phyloP scores from a whole-genome alignment of 2,113 vertebrate genomes.

The Pycnonotus jocosus region DNA sequence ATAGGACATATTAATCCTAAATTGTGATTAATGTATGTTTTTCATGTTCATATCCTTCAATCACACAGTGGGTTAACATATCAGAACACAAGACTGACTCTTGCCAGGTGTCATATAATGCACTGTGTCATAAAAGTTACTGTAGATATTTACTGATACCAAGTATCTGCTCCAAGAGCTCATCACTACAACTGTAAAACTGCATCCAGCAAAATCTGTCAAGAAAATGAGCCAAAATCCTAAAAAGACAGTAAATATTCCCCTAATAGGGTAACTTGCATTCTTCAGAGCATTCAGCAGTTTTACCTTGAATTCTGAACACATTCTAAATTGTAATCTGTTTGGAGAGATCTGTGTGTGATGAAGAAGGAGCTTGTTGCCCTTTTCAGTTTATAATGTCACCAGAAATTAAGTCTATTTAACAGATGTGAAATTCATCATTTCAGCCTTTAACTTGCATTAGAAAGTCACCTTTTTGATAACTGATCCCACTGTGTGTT shows the following conservation, averaged over 20 bases:
- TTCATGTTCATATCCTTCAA: background rate
- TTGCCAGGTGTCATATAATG: background rate
- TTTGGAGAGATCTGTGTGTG: background rate
- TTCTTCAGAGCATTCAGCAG: background rate
- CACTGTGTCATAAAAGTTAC: too few relatives aligned
- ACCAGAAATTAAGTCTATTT: slow-evolving; percentile 58
- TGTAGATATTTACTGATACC: background rate
- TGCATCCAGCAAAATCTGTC: background rate
- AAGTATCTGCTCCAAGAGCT: background rate
- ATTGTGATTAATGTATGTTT: background rate
- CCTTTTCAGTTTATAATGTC: slow-evolving; percentile 74
- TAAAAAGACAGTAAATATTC: background rate
- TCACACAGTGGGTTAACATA: background rate
- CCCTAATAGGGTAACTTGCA: background rate
- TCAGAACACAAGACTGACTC: background rate
- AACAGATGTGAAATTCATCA: slow-evolving; percentile 65
- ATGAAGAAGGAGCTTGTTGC: slow-evolving; percentile 62
- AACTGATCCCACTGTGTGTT: slow-evolving; percentile 49
- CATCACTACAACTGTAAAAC: background rate
- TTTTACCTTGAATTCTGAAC: background rate
- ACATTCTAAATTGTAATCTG: slow-evolving; percentile 6
- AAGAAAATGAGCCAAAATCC: background rate
- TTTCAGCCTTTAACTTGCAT: slow-evolving; percentile 54
- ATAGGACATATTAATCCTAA: background rate
- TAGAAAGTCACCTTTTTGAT: slow-evolving; percentile 49